Conservation (phyloP, 2,797 vertebrate genomes). For the Pantherophis alleghaniensis region DNA sequence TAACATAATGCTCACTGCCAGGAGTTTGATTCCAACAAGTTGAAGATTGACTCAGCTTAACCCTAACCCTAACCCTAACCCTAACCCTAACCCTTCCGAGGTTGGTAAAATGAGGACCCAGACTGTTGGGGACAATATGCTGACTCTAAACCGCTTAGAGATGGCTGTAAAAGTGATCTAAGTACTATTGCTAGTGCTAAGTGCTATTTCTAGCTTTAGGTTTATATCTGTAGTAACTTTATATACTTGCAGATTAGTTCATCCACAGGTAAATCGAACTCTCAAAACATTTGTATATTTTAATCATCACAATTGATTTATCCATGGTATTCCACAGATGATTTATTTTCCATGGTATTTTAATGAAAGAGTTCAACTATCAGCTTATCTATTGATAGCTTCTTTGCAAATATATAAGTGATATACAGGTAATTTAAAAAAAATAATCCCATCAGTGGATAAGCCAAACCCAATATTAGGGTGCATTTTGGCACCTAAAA, state of each 20-base stretch:
- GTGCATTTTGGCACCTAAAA: background rate
- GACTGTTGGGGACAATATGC: no score
- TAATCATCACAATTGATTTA: background rate
- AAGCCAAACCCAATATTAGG: background rate
- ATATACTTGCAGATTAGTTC: background rate
- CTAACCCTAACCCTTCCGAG: no score
- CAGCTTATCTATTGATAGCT: background rate
- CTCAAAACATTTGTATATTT: background rate
- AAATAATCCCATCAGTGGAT: background rate
- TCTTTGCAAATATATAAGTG: background rate
- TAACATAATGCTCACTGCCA: no score
- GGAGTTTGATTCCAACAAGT: no score
- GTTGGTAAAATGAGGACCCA: no score
- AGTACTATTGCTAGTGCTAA: no score
- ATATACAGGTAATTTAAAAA: background rate
- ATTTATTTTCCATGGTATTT: background rate
- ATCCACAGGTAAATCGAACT: background rate
- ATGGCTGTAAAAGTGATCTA: no score
- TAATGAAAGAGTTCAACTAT: background rate
- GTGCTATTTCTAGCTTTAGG: no score
- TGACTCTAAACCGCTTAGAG: no score
- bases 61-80: no score
- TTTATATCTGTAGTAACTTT: background rate
- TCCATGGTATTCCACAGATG: background rate
- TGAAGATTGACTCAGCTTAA: no score